Evolutionary conservation across 1,140 invertebrate genomes (phyloP), one percentile per base, ranked within the genome.

Genomic region (Ips typographus): DNA sequence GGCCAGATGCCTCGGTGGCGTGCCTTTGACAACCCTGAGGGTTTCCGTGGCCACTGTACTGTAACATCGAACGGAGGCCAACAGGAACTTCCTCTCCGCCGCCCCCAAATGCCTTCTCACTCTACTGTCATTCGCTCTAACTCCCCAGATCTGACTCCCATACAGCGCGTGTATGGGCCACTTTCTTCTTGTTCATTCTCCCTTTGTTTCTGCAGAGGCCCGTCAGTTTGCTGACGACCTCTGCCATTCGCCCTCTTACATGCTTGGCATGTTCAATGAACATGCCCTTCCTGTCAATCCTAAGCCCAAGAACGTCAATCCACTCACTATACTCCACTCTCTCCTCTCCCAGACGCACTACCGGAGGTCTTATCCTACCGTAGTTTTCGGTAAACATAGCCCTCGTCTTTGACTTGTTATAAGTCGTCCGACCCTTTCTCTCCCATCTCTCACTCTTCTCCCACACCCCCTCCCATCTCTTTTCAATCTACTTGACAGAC

Each of bases 391-490:
- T 44, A 47, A 72, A 73, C 55, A 75, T 72, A 8, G 51, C 52
- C 22, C 68, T 68, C 1, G 74, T 75, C 49, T 73, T 75, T 0
- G 66, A 42, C n/a, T 36, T 39, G 42, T 73, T 72, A 49, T 75
- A 73, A 7, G 42, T 59, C 4, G 72, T 38, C 57, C 61, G 64
- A 37, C 52, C 41, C 40, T 7, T 40, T 3, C 4, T 44, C 1
- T 37, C 57, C 70, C 66, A 72, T 2, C 5, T 4, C 3, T 47
- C 2, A 38, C 62, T 65, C 2, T 44, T 40, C 38, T 44, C 57
- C 59, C 66, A 63, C 1, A 60, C 53, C 4, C 39, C 43, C 6
- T 37, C 52, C 72, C 62, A 73, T 38, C 37, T 65, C 8, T 7
- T 36, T 39, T 72, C 71, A 22, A 69, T 6, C 55, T 43, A 38